These are phyloP conservation scores for Rhorus exstirpatorius DNA, from an alignment of 2,888 invertebrate species.

Conservation along the genomic window DNA sequence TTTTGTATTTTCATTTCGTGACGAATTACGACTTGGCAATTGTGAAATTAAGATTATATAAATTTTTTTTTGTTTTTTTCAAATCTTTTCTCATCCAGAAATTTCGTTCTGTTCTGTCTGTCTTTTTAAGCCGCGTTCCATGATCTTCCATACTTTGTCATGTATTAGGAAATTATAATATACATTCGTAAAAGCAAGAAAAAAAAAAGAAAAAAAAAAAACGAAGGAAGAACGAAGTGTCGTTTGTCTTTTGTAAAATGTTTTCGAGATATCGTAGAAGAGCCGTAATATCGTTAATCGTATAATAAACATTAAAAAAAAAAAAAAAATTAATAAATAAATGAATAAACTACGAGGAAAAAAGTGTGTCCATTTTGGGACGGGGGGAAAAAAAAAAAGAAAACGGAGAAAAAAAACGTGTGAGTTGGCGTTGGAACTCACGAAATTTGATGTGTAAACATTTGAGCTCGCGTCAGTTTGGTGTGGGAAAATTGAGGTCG, in stretches of 20 bases:
- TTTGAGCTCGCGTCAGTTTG: no score
- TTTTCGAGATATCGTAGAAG: slow-evolving; percentile 69
- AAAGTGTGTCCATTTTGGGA: slow-evolving; percentile 57
- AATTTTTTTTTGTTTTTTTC: neutral
- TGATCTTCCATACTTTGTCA: slow-evolving; percentile 68
- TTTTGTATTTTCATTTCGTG: slow-evolving; percentile 25
- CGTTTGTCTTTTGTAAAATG: slow-evolving; percentile 74
- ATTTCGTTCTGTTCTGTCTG: slow-evolving; percentile 30
- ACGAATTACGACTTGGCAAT: slow-evolving; percentile 40
- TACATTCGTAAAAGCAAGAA: slow-evolving; percentile 56
- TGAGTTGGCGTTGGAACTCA: no score
- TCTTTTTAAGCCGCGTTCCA: slow-evolving; percentile 63
- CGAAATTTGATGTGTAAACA: no score
- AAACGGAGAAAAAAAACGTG: slow-evolving; percentile 6
- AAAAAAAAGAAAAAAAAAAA: slow-evolving; percentile 39
- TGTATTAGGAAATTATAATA: slow-evolving; percentile 63
- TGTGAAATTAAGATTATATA: slow-evolving; percentile 45
- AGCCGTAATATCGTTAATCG: slow-evolving; percentile 67
- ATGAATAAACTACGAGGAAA: slow-evolving; percentile 61
- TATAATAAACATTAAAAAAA: slow-evolving; percentile 46
- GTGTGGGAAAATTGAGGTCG: no score
- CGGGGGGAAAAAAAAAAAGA: slow-evolving; percentile 9
- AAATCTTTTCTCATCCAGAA: slow-evolving; percentile 24
- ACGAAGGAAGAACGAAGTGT: no score
- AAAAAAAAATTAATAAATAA: no score